Conservation (phyloP, 2,113 vertebrate genomes). For the Rutilus rutilus region DNA sequence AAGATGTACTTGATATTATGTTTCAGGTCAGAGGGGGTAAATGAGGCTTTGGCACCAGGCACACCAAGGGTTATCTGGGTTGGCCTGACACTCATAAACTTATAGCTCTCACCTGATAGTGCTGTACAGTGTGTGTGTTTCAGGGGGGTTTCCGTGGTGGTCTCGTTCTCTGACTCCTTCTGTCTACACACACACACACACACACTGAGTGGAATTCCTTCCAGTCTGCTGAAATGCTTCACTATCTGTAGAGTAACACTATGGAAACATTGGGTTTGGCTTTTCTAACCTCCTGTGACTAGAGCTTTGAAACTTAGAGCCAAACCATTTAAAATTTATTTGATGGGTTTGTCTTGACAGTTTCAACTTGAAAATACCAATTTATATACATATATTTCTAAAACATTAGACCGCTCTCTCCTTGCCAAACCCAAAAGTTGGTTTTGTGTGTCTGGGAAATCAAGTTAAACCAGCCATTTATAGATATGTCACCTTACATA, state of each 20-base stretch:
- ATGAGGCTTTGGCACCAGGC: conserved; percentile 3
- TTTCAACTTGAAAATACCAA: conserved; percentile 11
- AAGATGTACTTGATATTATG: conserved; percentile 29
- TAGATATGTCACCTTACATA: conserved; percentile 23
- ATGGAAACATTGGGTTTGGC: conserved; percentile 28
- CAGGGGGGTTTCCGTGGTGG: background rate
- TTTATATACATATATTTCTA: conserved; percentile 6
- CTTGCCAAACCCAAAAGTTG: conserved; percentile 21
- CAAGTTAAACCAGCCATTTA: background rate
- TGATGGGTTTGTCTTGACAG: conserved; percentile 28
- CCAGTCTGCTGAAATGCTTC: conserved; percentile 30
- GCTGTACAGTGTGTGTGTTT: conserved; percentile 3
- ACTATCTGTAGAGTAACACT: conserved; percentile 18
- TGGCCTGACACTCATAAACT: conserved; percentile 38
- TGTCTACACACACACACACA: conserved; percentile 14
- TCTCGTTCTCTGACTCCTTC: conserved; percentile 1
- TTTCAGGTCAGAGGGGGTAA: conserved; percentile 9
- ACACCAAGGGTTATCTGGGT: conserved; percentile 39
- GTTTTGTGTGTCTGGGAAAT: conserved; percentile 32
- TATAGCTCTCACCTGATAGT: conserved; percentile 5
- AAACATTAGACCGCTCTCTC: conserved; percentile 24
- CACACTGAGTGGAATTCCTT: background rate
- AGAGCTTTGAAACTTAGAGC: background rate
- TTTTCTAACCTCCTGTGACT: conserved; percentile 16
- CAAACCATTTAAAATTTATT: background rate